Percentiles rank a stretch among this genome's conserved stretches.
Evolutionary conservation across 2,888 invertebrate genomes (phyloP).

Genomic region (Aspidiotus rigidus): DNA sequence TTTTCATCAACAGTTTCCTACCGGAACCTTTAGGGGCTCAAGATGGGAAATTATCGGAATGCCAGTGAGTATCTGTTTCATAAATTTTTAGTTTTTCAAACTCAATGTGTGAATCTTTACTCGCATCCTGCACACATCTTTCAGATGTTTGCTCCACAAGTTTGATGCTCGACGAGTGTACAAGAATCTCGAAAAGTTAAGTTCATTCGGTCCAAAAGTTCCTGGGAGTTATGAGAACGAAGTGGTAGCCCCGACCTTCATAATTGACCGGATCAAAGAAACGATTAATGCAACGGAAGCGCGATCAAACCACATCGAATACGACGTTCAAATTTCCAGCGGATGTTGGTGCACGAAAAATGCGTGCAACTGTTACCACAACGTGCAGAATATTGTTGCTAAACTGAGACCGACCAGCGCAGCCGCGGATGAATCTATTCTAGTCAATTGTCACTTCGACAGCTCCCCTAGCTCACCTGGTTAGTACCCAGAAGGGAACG

Average conservation of each 20-base stretch:
- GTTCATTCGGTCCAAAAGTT: constrained; percentile 39
- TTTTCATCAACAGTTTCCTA: too few relatives aligned
- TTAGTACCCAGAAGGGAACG: not conserved
- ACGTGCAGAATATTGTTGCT: constrained; percentile 46
- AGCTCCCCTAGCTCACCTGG: constrained; percentile 40
- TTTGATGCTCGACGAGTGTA: constrained; percentile 40
- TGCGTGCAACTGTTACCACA: constrained; percentile 44
- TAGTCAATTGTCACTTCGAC: constrained; percentile 54
- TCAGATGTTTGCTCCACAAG: constrained; percentile 19
- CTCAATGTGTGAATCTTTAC: too few relatives aligned
- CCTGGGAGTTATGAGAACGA: constrained; percentile 40
- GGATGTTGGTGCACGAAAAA: constrained; percentile 43
- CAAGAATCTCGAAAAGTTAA: constrained; percentile 37
- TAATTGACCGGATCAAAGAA: constrained; percentile 42
- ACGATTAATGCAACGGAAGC: constrained; percentile 40
- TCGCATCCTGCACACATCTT: too few relatives aligned
- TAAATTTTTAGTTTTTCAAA: too few relatives aligned
- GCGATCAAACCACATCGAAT: constrained; percentile 40
- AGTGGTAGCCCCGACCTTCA: constrained; percentile 43
- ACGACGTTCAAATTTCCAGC: constrained; percentile 46
- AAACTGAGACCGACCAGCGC: constrained; percentile 42
- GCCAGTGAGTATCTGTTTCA: too few relatives aligned
- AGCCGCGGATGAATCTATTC: constrained; percentile 39
- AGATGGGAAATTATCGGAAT: too few relatives aligned
- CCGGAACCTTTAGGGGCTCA: too few relatives aligned